Evolutionary conservation across 2,113 vertebrate species (phyloP).

Genomic region (Larimichthys crocea): DNA sequence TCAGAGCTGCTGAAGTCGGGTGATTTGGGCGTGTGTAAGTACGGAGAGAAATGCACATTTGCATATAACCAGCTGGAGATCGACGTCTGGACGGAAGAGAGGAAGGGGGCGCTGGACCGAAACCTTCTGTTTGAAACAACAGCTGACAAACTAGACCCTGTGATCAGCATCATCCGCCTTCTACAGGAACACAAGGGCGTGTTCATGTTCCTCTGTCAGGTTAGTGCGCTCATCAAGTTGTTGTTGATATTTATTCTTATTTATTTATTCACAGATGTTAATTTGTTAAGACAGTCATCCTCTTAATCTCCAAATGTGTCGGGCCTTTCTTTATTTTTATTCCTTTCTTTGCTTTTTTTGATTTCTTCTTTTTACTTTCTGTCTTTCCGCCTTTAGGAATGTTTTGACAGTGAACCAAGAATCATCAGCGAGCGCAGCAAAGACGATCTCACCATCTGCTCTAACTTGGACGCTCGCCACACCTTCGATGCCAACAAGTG

Average conservation of each 20-base stretch:
- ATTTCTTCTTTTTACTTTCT: background rate
- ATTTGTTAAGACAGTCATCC: background rate
- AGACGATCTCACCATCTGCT: conserved; percentile 89
- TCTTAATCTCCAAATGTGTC: background rate
- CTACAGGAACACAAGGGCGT: conserved; percentile 91
- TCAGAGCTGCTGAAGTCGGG: conserved; percentile 91
- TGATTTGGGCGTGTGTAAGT: conserved; percentile 88
- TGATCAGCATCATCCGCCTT: conserved; percentile 86
- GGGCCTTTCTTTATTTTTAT: background rate
- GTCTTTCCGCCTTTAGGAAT: conserved; percentile 82
- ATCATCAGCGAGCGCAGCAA: conserved; percentile 93
- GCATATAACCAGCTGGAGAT: conserved; percentile 98
- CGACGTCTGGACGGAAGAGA: conserved; percentile 95
- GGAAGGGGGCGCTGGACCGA: conserved; percentile 90
- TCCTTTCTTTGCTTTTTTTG: background rate
- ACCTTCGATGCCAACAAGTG: conserved; percentile 94
- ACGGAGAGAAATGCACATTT: conserved; percentile 94
- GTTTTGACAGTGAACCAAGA: conserved; percentile 93
- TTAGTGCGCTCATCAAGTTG: conserved; percentile 55
- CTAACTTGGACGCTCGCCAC: conserved; percentile 88
- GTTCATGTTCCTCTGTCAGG: conserved; percentile 96
- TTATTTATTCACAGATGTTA: background rate
- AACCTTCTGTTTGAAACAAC: conserved; percentile 89
- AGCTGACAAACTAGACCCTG: conserved; percentile 84
- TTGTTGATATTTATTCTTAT: no score